Base-by-base conservation (phyloP, 2,797 vertebrate species). In the Spinus pinus region DNA sequence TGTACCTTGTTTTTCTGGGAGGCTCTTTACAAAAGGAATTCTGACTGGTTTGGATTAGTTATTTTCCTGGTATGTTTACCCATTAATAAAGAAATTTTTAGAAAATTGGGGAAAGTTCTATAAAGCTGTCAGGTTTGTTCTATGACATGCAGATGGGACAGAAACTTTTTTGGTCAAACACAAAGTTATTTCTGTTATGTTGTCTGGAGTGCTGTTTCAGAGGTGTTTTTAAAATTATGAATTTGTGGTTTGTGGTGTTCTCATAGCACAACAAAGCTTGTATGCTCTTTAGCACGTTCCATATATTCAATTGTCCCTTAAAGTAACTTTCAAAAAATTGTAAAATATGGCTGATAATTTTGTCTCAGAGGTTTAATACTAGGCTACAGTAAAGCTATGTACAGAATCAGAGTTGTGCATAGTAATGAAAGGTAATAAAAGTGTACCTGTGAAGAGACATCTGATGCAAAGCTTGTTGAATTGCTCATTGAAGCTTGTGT, bases 101-200 rank as follows among this genome's bases (percentile, higher is more conserved):
- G 46, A 62, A 88, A 82, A 37, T 14, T 0, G 2, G 41, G 31
- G 23, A 7, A 73, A 60, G 16, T 27, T 74, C 69, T 54, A 24
- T 44, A 58, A 80, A 70, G 37, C 31, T 66, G 14, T 69, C 6
- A n/a, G 44, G 21, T 69, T 79, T 75, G 20, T 44, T 70, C 6
- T 73, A 2, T 56, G 44, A 39, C 4, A 10, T 47, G 69, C 18
- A 83, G 14, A 56, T 53, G 41, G 47, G 19, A 54, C 31, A 42
- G 24, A 27, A 19, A 22, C 25, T 23, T 56, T 31, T 46, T n/a
- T 39, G 6, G 25, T 56, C 25, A 46, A 57, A 65, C 17, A 19
- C 3, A 41, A 20, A 33, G 23, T 67, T 1, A n/a, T 50, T 92
- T 84, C 7, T 12, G 18, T 4, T 86, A 3, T 0, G 0, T 67